These are phyloP conservation scores for Nemapogon koenigi DNA, from an alignment of 2,888 invertebrate species.

Conservation along the genomic window DNA sequence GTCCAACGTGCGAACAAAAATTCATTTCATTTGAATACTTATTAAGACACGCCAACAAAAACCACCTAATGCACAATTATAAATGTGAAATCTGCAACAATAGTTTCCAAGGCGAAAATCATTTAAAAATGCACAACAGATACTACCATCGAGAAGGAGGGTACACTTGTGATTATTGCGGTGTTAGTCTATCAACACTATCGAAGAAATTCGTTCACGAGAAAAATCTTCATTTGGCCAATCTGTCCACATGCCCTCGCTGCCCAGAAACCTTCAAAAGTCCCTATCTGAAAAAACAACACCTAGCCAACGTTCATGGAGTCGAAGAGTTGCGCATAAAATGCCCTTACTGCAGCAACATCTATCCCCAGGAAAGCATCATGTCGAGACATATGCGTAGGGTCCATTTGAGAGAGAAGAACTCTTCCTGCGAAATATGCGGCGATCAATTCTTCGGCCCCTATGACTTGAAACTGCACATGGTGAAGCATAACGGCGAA, in stretches of 20 bases:
- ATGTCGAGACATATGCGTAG: conserved; percentile 67
- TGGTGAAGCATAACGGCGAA: conserved; percentile 60
- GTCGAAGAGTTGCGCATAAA: conserved; percentile 52
- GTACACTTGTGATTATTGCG: conserved; percentile 50
- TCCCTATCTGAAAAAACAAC: conserved; percentile 46
- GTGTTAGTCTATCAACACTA: conserved; percentile 46
- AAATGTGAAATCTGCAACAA: conserved; percentile 55
- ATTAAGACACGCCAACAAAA: conserved; percentile 47
- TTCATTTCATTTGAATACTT: conserved; percentile 53
- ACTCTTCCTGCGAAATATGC: conserved; percentile 50
- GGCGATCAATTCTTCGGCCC: conserved; percentile 50
- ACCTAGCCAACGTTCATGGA: conserved; percentile 46
- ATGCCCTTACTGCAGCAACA: conserved; percentile 53
- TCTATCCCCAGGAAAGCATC: conserved; percentile 60
- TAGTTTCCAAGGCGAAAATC: conserved; percentile 55
- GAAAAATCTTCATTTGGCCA: conserved; percentile 45
- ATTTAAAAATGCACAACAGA: conserved; percentile 51
- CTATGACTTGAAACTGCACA: conserved; percentile 53
- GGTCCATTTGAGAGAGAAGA: conserved; percentile 58
- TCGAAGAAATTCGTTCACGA: conserved; percentile 53
- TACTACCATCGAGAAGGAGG: conserved; percentile 53
- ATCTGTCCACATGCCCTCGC: conserved; percentile 41
- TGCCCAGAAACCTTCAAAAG: conserved; percentile 54
- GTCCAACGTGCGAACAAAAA: conserved; percentile 46
- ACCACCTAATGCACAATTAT: conserved; percentile 50